Percentiles rank a stretch among this genome's conserved stretches.
Evolutionary conservation across 1,140 invertebrate genomes (phyloP).

Genomic region (Diploscapter pachys): DNA sequence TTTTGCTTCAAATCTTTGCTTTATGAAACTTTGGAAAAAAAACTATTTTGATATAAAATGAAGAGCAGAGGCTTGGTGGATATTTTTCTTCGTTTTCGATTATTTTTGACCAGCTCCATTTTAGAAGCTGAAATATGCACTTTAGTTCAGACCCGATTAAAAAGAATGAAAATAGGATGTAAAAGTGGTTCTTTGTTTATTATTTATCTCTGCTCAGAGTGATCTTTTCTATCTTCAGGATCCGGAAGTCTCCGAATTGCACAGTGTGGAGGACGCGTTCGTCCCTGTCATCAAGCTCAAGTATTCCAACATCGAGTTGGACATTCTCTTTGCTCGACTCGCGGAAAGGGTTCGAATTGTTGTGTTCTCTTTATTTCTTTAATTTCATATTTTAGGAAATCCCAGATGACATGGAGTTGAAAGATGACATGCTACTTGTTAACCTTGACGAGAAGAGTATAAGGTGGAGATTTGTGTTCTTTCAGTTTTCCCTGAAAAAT

Average conservation of each 20-base stretch:
- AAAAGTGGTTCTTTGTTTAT: too few relatives aligned
- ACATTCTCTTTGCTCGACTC: constrained; percentile 91
- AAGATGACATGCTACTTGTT: constrained; percentile 7
- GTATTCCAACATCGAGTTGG: constrained; percentile 87
- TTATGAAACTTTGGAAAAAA: neutral
- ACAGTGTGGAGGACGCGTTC: constrained; percentile 94
- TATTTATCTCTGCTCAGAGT: too few relatives aligned
- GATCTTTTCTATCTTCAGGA: constrained; percentile 41
- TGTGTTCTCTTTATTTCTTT: neutral
- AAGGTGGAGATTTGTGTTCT: too few relatives aligned
- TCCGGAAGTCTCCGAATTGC: constrained; percentile 54
- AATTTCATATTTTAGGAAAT: constrained; percentile 3
- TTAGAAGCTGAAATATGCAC: too few relatives aligned
- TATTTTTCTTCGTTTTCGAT: too few relatives aligned
- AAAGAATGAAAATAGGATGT: too few relatives aligned
- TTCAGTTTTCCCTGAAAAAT: too few relatives aligned
- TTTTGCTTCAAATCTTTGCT: constrained; percentile 35
- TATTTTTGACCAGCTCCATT: too few relatives aligned
- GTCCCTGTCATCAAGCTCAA: constrained; percentile 99
- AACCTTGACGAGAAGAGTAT: constrained; percentile 63
- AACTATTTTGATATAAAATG: too few relatives aligned
- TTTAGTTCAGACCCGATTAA: too few relatives aligned
- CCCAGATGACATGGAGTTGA: constrained; percentile 10
- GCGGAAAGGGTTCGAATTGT: constrained; percentile 64
- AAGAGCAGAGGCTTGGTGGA: too few relatives aligned